Percentiles rank a stretch among this genome's conserved stretches.
Conservation (phyloP, 2,113 vertebrate genomes). For the Cettia cetti region DNA sequence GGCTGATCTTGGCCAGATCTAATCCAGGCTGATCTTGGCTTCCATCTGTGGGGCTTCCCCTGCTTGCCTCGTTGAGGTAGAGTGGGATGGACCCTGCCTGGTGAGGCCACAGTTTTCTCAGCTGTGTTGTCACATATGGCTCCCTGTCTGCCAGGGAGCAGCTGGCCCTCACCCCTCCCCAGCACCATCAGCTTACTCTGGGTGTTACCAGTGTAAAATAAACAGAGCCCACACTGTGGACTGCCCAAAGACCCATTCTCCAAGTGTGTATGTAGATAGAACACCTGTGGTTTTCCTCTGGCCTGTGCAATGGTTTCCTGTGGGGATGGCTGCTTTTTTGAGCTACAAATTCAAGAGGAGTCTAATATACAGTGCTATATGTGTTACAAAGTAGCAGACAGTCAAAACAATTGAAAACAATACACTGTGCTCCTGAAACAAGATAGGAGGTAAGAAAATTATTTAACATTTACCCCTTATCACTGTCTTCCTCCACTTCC, state of each 20-base stretch:
- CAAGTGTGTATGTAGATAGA: background rate
- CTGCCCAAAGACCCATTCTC: background rate
- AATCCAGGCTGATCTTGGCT: background rate
- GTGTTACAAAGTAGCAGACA: background rate
- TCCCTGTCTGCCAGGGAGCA: background rate
- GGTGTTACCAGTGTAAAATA: background rate
- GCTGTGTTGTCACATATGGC: background rate
- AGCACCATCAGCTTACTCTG: background rate
- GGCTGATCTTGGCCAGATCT: background rate
- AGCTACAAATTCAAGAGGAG: background rate
- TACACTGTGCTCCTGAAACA: background rate
- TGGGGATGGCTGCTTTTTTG: background rate
- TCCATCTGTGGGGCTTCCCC: background rate
- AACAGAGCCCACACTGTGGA: background rate
- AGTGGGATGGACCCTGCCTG: background rate
- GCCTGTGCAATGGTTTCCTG: background rate
- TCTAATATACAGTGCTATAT: background rate
- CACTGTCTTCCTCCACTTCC: conserved; percentile 59
- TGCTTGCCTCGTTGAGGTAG: background rate
- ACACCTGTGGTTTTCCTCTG: background rate
- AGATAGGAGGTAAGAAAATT: background rate
- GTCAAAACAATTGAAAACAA: background rate
- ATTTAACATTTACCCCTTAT: conserved; percentile 30
- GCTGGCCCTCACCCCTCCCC: background rate
- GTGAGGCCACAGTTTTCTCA: background rate